These are phyloP conservation scores for Brachyalestes nurse DNA, from an alignment of 2,797 vertebrate genomes.

Conservation along the genomic window DNA sequence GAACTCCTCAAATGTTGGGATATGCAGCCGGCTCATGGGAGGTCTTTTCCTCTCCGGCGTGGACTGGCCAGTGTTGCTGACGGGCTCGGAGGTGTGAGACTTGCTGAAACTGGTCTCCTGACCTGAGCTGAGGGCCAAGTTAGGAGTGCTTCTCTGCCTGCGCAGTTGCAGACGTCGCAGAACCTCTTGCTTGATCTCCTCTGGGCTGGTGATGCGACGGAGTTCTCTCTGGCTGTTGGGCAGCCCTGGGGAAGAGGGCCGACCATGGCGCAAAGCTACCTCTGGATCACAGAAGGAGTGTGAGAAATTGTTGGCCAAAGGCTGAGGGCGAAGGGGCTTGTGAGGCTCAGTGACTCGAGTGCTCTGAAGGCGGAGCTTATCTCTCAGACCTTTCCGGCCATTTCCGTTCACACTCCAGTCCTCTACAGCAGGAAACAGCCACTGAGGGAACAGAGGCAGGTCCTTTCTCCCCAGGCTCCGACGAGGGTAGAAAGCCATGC, in stretches of 20 bases:
- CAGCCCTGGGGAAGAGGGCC: constrained; percentile 47
- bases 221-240: constrained; percentile 60
- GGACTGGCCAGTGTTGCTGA: constrained; percentile 57
- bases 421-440: constrained; percentile 79
- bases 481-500: constrained; percentile 72
- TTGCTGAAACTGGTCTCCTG: constrained; percentile 67
- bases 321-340: constrained; percentile 79
- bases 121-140: constrained; percentile 69
- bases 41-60: constrained; percentile 66
- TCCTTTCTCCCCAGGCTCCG: constrained; percentile 72
- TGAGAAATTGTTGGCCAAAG: constrained; percentile 48
- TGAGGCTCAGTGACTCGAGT: constrained; percentile 76
- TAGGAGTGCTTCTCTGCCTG: constrained; percentile 87
- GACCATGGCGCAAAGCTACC: constrained; percentile 20
- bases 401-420: constrained; percentile 73
- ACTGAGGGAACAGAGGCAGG: constrained; percentile 79
- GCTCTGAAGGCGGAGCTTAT: constrained; percentile 86
- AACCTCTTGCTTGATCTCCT: constrained; percentile 88
- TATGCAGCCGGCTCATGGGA: constrained; percentile 78
- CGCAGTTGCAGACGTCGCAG: constrained; percentile 80
- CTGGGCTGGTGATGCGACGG: constrained; percentile 75
- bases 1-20: constrained; percentile 90
- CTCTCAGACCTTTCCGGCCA: constrained; percentile 82
- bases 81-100: constrained; percentile 78
- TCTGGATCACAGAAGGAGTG: constrained; percentile 38